phyloP scores from a whole-genome alignment of 2,113 vertebrate genomes.

The Leptocoma aspasia region DNA sequence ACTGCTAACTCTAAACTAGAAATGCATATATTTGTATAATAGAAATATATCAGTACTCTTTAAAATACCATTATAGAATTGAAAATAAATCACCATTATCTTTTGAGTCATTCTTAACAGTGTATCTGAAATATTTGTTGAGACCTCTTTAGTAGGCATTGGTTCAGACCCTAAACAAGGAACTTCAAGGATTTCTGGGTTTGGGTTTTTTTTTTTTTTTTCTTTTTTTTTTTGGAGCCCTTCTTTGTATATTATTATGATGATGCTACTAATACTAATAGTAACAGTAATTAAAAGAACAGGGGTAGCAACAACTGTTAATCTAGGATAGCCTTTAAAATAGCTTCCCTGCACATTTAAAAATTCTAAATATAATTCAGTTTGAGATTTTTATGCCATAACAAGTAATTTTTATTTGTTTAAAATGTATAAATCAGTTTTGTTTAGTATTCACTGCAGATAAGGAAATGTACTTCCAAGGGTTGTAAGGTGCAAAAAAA shows the following conservation, averaged over 20 bases:
- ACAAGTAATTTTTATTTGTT: slow-evolving; percentile 72
- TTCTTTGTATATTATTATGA: not conserved
- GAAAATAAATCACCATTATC: not conserved
- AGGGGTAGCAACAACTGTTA: slow-evolving; percentile 56
- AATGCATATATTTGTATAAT: not conserved
- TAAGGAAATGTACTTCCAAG: slow-evolving; percentile 46
- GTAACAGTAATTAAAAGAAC: not conserved
- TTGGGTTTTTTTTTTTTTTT: not conserved
- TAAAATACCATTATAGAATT: not conserved
- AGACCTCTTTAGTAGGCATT: not conserved
- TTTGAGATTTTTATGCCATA: slow-evolving; percentile 69
- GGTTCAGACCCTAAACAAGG: not conserved
- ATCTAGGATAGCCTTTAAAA: slow-evolving; percentile 40
- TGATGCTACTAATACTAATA: not conserved
- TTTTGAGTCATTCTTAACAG: not conserved
- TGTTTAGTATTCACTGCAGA: slow-evolving; percentile 58
- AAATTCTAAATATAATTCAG: slow-evolving; percentile 55
- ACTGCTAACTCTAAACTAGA: not conserved
- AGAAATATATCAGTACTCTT: not conserved
- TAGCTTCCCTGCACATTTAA: not conserved
- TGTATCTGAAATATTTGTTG: not conserved
- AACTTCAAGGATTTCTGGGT: not conserved
- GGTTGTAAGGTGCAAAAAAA: slow-evolving; percentile 46
- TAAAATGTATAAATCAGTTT: slow-evolving; percentile 61
- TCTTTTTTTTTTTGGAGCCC: not conserved